Evolutionary conservation across 2,797 vertebrate genomes (phyloP).

Genomic region (Eulemur albifrons): DNA sequence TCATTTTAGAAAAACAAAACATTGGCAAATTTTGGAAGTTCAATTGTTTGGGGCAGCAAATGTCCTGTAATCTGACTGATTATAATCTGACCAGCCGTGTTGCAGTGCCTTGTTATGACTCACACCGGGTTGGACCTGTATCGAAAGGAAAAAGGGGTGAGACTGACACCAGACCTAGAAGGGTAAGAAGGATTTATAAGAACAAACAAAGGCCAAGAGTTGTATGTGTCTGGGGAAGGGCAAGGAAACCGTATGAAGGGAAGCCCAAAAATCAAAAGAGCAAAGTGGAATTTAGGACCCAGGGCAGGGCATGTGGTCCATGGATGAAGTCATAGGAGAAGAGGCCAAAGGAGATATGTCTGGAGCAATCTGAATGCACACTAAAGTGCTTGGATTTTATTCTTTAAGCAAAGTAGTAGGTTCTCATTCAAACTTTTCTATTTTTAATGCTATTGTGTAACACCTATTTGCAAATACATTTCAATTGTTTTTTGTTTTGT

Average conservation of each 20-base stretch:
- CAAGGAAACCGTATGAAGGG: accelerated
- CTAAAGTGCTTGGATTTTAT: background rate
- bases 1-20: background rate
- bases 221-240: background rate
- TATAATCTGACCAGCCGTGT: background rate
- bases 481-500: background rate
- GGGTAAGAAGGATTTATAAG: background rate
- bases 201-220: background rate
- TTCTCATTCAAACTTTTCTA: background rate
- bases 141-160: background rate
- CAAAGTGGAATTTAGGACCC: accelerated
- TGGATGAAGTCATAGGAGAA: accelerated
- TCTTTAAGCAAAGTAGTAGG: background rate
- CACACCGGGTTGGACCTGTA: accelerated
- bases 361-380: background rate
- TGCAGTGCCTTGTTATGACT: accelerated
- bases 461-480: background rate
- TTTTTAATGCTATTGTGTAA: background rate
- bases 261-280: accelerated
- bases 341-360: accelerated
- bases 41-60: background rate
- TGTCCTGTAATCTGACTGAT: background rate
- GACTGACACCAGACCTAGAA: background rate
- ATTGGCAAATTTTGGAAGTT: background rate
- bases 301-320: background rate